Conservation (phyloP, 2,888 invertebrate species). For the Macrophya alboannulata region DNA sequence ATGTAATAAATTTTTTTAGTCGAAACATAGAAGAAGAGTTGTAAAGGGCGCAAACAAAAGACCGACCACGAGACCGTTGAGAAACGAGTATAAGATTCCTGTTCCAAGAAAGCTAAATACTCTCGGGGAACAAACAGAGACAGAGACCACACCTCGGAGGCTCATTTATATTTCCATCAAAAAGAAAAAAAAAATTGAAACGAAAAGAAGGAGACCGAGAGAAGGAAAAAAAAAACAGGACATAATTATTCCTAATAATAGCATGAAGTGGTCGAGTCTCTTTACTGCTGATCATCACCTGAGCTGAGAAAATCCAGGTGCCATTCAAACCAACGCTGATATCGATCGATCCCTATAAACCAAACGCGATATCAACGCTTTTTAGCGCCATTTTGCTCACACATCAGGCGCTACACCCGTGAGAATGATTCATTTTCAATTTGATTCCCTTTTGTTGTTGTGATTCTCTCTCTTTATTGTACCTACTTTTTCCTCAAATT, state of each 20-base stretch:
- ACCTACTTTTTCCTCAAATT: too few species aligned
- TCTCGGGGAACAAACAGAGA: conserved; percentile 27
- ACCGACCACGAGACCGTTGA: conserved; percentile 13
- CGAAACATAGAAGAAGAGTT: conserved; percentile 67
- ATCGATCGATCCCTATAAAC: conserved; percentile 33
- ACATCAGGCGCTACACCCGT: not conserved
- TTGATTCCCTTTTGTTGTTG: conserved; percentile 17
- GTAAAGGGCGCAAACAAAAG: conserved; percentile 71
- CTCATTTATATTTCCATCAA: not conserved
- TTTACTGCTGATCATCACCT: not conserved
- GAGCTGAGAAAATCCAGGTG: conserved; percentile 50
- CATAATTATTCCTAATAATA: not conserved
- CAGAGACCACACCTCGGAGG: conserved; percentile 17
- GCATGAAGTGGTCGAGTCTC: not conserved
- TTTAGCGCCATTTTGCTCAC: not conserved
- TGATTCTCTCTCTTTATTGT: not conserved
- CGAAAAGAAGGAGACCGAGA: not conserved
- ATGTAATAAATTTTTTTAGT: conserved; percentile 52
- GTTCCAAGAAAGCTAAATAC: not conserved
- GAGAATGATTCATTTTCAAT: conserved; percentile 29
- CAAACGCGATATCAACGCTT: conserved; percentile 10
- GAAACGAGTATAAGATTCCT: not conserved
- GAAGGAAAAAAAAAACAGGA: not conserved
- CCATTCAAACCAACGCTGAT: conserved; percentile 23
- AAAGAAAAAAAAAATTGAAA: not conserved